Percentiles rank a stretch among this genome's conserved stretches.
phyloP scores from a whole-genome alignment of 2,797 vertebrate species.

The Sciurus carolinensis region DNA sequence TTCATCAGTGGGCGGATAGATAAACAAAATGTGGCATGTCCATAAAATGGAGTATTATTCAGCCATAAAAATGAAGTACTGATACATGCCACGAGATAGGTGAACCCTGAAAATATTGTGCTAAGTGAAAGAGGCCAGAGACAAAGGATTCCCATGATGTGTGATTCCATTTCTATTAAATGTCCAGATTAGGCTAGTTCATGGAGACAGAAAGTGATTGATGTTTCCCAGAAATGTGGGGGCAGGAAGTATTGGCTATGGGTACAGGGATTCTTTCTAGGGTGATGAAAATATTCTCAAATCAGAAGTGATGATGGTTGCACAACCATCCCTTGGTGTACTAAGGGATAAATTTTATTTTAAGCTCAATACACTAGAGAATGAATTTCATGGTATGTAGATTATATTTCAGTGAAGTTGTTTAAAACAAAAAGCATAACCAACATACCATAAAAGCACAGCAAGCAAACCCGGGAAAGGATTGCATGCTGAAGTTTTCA shows the following conservation, averaged over 20 bases:
- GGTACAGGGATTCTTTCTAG: not conserved
- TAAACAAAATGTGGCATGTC: conserved; percentile 31
- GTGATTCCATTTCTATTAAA: not conserved
- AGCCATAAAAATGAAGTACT: not conserved
- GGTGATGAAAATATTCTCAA: conserved; percentile 19
- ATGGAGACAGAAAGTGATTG: not conserved
- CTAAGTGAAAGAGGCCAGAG: not conserved
- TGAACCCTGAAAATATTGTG: conserved; percentile 1
- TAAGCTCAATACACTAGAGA: not conserved
- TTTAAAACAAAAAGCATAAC: not conserved
- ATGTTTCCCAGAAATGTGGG: no score
- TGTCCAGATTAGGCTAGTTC: not conserved
- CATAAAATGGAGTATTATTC: conserved; percentile 2
- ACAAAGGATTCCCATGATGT: not conserved
- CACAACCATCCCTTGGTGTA: not conserved
- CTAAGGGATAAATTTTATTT: not conserved
- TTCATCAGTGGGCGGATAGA: not conserved
- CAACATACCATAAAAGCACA: conserved; percentile 49
- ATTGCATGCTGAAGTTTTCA: not conserved
- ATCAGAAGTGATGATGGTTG: not conserved
- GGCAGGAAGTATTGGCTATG: not conserved
- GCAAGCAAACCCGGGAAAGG: not conserved
- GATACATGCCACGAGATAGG: not conserved
- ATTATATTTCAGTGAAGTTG: not conserved
- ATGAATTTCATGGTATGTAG: not conserved